These are phyloP conservation scores for Polypterus bichir DNA, from an alignment of 2,113 vertebrate genomes.

Conservation along the genomic window DNA sequence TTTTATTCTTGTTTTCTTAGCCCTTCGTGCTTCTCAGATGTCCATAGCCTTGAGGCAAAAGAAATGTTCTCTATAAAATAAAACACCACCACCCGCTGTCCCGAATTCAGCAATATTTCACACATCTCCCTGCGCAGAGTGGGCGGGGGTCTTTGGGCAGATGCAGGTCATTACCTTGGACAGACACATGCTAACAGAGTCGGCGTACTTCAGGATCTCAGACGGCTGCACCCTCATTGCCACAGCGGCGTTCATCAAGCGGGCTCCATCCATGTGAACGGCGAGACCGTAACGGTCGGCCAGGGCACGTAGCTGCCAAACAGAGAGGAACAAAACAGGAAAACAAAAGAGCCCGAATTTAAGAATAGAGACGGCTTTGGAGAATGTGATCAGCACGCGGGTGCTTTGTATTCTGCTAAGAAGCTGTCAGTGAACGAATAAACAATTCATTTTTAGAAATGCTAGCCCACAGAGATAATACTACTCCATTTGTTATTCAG, in stretches of 20 bases:
- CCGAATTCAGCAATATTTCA: background rate
- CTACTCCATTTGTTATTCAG: too few relatives aligned
- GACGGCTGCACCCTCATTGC: conserved; percentile 44
- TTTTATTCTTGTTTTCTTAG: too few relatives aligned
- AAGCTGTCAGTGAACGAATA: too few relatives aligned
- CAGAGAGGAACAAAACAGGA: conserved; percentile 1
- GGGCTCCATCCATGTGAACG: conserved; percentile 67
- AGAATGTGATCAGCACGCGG: background rate
- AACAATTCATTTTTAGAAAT: too few relatives aligned
- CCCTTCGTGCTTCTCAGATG: too few relatives aligned
- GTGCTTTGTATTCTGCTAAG: too few relatives aligned
- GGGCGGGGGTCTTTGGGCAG: background rate
- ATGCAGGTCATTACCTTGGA: conserved; percentile 54
- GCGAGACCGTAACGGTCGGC: conserved; percentile 44
- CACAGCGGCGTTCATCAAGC: conserved; percentile 63
- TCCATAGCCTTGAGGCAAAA: too few relatives aligned
- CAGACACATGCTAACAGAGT: conserved; percentile 70
- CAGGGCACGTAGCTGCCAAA: conserved; percentile 44
- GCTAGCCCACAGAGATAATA: too few relatives aligned
- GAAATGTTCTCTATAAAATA: too few relatives aligned
- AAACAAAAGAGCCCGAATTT: background rate
- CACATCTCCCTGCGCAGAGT: background rate
- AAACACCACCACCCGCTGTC: background rate
- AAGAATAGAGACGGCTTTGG: background rate
- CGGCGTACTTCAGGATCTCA: conserved; percentile 54